Conservation (phyloP, 2,888 invertebrate species). For the Caenorhabditis sp. region DNA sequence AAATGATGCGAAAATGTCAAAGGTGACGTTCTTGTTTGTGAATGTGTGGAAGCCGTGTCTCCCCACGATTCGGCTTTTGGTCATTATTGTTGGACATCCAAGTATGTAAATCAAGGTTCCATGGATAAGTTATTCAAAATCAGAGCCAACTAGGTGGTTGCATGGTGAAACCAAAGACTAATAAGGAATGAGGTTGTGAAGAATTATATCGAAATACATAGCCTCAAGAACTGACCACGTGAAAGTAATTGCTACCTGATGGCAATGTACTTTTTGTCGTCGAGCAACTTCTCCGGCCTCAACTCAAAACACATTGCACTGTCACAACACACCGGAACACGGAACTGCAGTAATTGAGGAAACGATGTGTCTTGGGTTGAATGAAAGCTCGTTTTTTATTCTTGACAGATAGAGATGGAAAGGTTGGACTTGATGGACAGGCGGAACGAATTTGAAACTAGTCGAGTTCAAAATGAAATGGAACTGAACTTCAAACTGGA, state of each 20-base stretch:
- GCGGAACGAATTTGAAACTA: no score
- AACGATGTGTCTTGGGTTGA: conserved; percentile 5
- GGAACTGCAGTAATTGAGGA: conserved; percentile 19
- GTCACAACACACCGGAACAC: conserved; percentile 23
- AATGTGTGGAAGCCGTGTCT: conserved; percentile 24
- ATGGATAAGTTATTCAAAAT: neutral
- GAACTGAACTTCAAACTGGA: no score
- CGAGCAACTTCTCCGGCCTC: neutral
- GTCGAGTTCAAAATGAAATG: no score
- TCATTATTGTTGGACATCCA: conserved; percentile 9
- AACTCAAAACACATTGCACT: conserved; percentile 26
- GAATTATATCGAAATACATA: neutral
- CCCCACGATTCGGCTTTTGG: conserved; percentile 11
- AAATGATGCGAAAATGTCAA: conserved; percentile 40
- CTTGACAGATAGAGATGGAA: neutral
- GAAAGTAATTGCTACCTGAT: conserved; percentile 18
- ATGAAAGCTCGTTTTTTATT: conserved; percentile 28
- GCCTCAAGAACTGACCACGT: neutral
- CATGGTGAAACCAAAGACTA: neutral
- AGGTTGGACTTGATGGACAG: neutral
- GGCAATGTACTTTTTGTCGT: conserved; percentile 17
- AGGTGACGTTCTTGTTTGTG: conserved; percentile 43
- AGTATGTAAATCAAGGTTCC: conserved; percentile 23
- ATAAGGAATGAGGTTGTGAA: neutral
- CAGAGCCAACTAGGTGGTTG: neutral